Base-by-base conservation (phyloP, 1,140 invertebrate genomes). In the Orussus abietinus region DNA sequence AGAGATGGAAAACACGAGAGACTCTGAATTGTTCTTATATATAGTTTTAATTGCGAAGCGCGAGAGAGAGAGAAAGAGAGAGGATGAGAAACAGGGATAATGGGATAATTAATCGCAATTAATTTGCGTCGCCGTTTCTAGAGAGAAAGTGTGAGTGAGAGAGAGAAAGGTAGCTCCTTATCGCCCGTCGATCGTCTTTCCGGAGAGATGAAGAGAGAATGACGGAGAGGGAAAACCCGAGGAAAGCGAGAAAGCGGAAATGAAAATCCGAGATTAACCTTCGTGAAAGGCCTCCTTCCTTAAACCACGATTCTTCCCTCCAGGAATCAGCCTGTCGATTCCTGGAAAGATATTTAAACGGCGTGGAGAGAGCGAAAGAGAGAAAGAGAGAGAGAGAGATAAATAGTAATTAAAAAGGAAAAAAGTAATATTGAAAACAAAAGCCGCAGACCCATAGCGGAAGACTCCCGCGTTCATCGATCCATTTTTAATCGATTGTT, bases 31-130 rank as follows among this genome's bases (percentile, higher is more conserved):
- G 46, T 60, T 55, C 45, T 56, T 56, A 50, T 56, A n/a, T n/a
- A 48, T 54, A 56, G 44, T 58, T 54, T 56, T 50, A 53, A 60
- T 48, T 54, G 47, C 40, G 41, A 56, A 49, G 20, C 30, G 12
- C 30, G 22, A 15, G 21, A 25, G 21, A 34, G 36, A 52, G 29
- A 47, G 33, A 50, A n/a, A 41, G 38, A 25, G 46, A 41, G 40
- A 42, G 35, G 47, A 46, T 42, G 51, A 37, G 45, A 54, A 26
- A 43, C 42, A 19, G 20, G 38, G 45, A 47, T 53, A n/a, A n/a
- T n/a, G n/a, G n/a, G n/a, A n/a, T n/a, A n/a, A n/a, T n/a, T n/a
- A n/a, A n/a, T n/a, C n/a, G n/a, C n/a, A n/a, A n/a, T n/a, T n/a
- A n/a, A n/a, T n/a, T n/a, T n/a, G n/a, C n/a, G n/a, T n/a, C n/a